These are phyloP conservation scores for Anneissia japonica DNA, from an alignment of 35 echinoderm and acorn worm species.

Conservation along the genomic window DNA sequence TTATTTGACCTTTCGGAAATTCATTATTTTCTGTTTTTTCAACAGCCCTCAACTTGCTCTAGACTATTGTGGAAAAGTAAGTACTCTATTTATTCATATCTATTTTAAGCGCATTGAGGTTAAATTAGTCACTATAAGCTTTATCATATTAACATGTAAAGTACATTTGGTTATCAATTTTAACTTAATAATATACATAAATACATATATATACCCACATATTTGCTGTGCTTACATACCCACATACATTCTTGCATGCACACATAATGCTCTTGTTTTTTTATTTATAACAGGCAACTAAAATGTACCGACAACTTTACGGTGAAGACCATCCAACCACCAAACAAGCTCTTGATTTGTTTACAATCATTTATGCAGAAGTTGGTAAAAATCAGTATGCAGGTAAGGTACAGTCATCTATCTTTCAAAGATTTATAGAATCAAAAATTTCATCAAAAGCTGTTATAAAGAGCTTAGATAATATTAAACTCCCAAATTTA, in stretches of 20 bases:
- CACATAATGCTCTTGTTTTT: constrained; percentile 6
- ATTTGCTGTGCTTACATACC: too few species aligned
- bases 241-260: too few species aligned
- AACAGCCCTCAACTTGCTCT: constrained; percentile 55
- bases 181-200: too few species aligned
- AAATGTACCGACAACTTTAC: constrained; percentile 49
- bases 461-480: too few species aligned
- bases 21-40: not conserved
- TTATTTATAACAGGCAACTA: constrained; percentile 60
- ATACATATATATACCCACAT: too few species aligned
- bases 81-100: not conserved
- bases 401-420: constrained; percentile 63
- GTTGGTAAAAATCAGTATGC: constrained; percentile 89
- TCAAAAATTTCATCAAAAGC: too few species aligned
- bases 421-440: too few species aligned
- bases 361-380: constrained; percentile 84
- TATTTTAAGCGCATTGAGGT: too few species aligned
- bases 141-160: too few species aligned
- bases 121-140: too few species aligned
- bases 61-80: constrained; percentile 64
- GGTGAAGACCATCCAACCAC: constrained; percentile 85
- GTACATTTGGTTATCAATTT: too few species aligned
- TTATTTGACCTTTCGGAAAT: not conserved
- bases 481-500: too few species aligned
- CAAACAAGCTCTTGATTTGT: constrained; percentile 64